These are phyloP conservation scores for Leucoraja erinaceus DNA, from an alignment of 2,113 vertebrate species.

Conservation along the genomic window DNA sequence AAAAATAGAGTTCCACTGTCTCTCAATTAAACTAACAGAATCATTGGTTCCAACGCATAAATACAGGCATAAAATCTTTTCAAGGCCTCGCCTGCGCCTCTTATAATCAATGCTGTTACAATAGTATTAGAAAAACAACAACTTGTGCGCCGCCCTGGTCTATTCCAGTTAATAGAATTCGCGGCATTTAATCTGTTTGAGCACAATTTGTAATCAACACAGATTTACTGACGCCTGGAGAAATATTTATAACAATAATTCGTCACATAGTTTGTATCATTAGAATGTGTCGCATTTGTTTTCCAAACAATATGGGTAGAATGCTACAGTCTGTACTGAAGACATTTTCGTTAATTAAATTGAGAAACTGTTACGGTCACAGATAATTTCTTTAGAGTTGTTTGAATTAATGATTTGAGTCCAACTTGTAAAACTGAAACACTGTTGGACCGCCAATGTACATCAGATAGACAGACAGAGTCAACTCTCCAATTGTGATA, in stretches of 20 bases:
- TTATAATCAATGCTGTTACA: not conserved
- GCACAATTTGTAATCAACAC: not conserved
- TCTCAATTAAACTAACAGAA: not conserved
- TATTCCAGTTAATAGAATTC: not conserved
- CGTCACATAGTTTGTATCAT: not conserved
- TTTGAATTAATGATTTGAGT: not conserved
- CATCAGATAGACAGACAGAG: not conserved
- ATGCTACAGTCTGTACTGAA: not conserved
- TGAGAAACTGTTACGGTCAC: not conserved
- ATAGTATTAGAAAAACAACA: not conserved
- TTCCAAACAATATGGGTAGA: not conserved
- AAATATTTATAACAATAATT: not conserved
- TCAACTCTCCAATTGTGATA: not conserved
- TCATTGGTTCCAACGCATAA: not conserved
- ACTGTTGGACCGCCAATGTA: not conserved
- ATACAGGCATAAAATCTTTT: not conserved
- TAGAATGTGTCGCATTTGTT: not conserved
- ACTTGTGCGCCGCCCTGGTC: not conserved
- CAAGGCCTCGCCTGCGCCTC: not conserved
- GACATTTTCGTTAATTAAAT: not conserved
- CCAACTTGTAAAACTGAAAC: not conserved
- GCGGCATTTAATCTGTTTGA: not conserved
- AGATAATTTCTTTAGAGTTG: not conserved
- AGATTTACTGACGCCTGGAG: not conserved
- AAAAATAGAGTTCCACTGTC: no score